Base-by-base conservation (phyloP, 2,113 vertebrate genomes). In the Trichomycterus rosablanca region DNA sequence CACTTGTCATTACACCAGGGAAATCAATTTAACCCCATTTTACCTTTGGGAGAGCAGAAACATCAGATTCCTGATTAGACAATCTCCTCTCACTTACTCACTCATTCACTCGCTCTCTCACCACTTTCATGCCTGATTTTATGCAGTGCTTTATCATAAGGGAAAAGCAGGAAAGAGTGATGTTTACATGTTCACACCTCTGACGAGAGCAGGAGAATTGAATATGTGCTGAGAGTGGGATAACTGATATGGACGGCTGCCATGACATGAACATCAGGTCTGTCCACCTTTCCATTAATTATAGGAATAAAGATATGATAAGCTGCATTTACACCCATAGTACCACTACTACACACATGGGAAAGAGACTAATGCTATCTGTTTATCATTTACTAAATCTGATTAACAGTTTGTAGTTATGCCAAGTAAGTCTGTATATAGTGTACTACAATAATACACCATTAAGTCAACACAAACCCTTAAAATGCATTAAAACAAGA, bases 191-290 rank as follows among this genome's bases (percentile, higher is more conserved):
- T 77, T 87, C 78, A 76, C 84, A 78, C 81, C 76, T 83, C 80
- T 72, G 79, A 78, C 71, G 63, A 73, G 70, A 63, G 61, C 74
- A 45, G 46, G 52, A 71, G 70, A 70, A 66, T 69, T 72, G 53
- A 74, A 75, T 63, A 74, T 67, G 64, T 76, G 73, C 68, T 68
- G 68, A 63, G 71, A 63, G 72, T 68, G 72, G 48, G 66, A 84
- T 83, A 82, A 84, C 84, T 84, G 72, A 83, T 80, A 83, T 86
- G 84, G 84, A 83, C 58, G 59, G 37, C 70, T 42, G 74, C 84
- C 80, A 85, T 55, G 45, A 39, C 34, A 24, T 48, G 58, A 78
- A 78, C 78, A 80, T 83, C 80, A 67, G 59, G 55, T 64, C 68
- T 48, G 35, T 56, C 63, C 69, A 75, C 73, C 39, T 77, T 57